These are phyloP conservation scores for Apocheima hispidaria DNA, from an alignment of 2,888 invertebrate genomes.

Conservation along the genomic window DNA sequence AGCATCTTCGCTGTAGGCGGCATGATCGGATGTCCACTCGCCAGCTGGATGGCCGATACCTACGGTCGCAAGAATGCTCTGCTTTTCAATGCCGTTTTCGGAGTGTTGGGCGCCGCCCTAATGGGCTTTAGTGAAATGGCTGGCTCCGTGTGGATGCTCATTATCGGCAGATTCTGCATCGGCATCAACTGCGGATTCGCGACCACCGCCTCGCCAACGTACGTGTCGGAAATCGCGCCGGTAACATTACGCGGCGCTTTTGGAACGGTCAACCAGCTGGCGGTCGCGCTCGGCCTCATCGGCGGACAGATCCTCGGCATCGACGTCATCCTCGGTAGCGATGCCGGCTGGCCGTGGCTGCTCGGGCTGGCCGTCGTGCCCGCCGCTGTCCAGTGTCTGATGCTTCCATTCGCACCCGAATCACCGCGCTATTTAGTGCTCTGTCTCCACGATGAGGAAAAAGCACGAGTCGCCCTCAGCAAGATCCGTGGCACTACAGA, in stretches of 20 bases:
- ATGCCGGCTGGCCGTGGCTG: slow-evolving; percentile 80
- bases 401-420: slow-evolving; percentile 78
- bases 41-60: slow-evolving; percentile 90
- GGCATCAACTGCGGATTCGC: slow-evolving; percentile 91
- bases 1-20: slow-evolving; percentile 92
- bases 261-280: slow-evolving; percentile 82
- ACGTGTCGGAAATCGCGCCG: slow-evolving; percentile 82
- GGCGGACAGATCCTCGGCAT: slow-evolving; percentile 79
- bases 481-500: slow-evolving; percentile 72
- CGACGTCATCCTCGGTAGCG: slow-evolving; percentile 76
- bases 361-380: slow-evolving; percentile 77
- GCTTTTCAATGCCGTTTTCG: slow-evolving; percentile 87
- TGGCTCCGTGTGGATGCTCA: slow-evolving; percentile 89
- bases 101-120: slow-evolving; percentile 87
- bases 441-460: slow-evolving; percentile 72
- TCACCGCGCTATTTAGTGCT: slow-evolving; percentile 79
- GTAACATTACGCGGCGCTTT: slow-evolving; percentile 76
- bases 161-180: slow-evolving; percentile 90
- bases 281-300: slow-evolving; percentile 79
- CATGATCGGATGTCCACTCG: slow-evolving; percentile 91
- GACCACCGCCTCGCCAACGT: slow-evolving; percentile 82
- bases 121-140: slow-evolving; percentile 89
- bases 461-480: slow-evolving; percentile 65
- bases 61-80: slow-evolving; percentile 90
- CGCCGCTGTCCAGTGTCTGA: slow-evolving; percentile 70